Percentiles rank a stretch among this genome's conserved stretches.
Conservation (phyloP, 2,888 invertebrate species). For the Epinotia brunnichana region DNA sequence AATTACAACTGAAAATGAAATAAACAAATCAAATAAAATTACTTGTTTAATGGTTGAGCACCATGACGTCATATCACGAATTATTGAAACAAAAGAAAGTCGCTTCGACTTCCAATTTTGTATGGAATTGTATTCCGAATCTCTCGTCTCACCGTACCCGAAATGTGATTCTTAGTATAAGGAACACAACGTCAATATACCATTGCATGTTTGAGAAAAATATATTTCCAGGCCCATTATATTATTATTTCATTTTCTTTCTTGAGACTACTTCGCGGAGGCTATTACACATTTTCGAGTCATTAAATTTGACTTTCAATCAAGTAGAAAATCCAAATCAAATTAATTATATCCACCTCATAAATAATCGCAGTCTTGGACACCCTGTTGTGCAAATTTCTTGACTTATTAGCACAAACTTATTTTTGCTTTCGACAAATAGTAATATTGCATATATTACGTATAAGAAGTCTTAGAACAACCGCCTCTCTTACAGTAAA, state of each 20-base stretch:
- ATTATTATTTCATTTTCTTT: not conserved
- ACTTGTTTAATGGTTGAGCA: too few species aligned
- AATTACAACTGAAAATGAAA: too few species aligned
- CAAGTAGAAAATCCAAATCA: slow-evolving; percentile 28
- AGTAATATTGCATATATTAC: not conserved
- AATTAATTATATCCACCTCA: slow-evolving; percentile 30
- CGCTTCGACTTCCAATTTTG: too few species aligned
- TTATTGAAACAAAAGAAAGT: too few species aligned
- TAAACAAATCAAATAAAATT: too few species aligned
- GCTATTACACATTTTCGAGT: slow-evolving; percentile 4
- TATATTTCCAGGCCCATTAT: too few species aligned
- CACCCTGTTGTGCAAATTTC: slow-evolving; percentile 39
- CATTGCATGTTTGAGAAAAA: too few species aligned
- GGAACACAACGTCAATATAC: too few species aligned
- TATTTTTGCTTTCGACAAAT: slow-evolving; percentile 5
- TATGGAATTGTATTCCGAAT: too few species aligned
- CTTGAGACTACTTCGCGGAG: not conserved
- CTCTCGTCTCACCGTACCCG: too few species aligned
- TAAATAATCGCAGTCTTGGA: slow-evolving; percentile 35
- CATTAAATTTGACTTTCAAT: slow-evolving; percentile 41
- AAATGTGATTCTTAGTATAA: too few species aligned
- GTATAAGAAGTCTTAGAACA: not conserved
- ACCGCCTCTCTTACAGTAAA: slow-evolving; percentile 1
- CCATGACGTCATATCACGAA: too few species aligned
- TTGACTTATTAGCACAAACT: slow-evolving; percentile 32